Base-by-base conservation (phyloP, 2,113 vertebrate species). In the Suncus etruscus region DNA sequence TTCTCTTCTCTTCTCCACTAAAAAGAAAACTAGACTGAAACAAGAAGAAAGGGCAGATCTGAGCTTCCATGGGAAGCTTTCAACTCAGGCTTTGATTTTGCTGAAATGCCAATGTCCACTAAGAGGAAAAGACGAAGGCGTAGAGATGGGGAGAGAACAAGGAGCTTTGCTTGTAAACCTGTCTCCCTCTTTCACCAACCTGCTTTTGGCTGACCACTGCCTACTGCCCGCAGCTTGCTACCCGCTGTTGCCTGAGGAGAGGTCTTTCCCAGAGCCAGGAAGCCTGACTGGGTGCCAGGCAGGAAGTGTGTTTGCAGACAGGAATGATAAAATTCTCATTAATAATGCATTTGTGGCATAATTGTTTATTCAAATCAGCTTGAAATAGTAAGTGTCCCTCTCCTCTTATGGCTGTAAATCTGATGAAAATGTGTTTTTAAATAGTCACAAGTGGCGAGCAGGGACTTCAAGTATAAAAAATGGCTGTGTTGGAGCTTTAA, bases 321-420 rank as follows among this genome's bases (percentile, higher is more conserved):
- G 91, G 86, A 87, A 89, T 86, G 90, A 93, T 94, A 88, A 93
- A 81, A 63, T 95, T 83, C 89, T 95, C 68, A 96, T 96, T 96
- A 96, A 94, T 94, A 96, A 96, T 96, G 85, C 91, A 96, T 95
- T 87, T 61, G 61, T n/a, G 87, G 75, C 74, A 93, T 94, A 95
- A 95, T 83, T 96, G 95, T 96, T 97, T 95, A 96, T 95, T 95
- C 93, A 89, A 96, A 96, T 97, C 92, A 94, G 89, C 91, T 95
- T 95, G 95, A 96, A 95, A 95, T 95, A 94, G 86, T 94, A 94
- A 91, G 92, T 80, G 91, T 85, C 93, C 89, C 91, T 96, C 61
- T 95, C 78, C 89, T 93, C 66, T 63, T 14, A 61, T 91, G 80
- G 75, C 89, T 89, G 95, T 95, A 96, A 96, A 95, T 96, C 61